phyloP scores from a whole-genome alignment of 2,113 vertebrate species.

The Lonchura striata region DNA sequence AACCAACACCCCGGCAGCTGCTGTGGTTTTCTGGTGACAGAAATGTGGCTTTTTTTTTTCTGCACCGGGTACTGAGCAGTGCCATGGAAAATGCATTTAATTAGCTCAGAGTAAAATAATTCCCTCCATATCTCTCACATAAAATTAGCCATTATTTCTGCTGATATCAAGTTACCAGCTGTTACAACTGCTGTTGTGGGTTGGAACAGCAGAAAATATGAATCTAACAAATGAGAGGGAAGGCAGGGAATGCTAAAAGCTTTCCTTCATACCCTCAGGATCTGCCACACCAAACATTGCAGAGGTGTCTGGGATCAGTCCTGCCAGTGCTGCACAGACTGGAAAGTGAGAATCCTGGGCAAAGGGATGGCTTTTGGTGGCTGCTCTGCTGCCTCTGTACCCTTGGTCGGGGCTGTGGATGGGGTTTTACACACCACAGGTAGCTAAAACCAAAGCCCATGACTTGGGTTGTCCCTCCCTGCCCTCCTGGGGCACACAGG shows the following conservation, averaged over 20 bases:
- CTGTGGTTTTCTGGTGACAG: background rate
- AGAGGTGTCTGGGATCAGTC: background rate
- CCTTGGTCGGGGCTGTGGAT: background rate
- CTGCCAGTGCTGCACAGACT: background rate
- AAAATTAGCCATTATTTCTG: conserved; percentile 23
- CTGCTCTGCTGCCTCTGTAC: background rate
- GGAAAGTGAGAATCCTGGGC: background rate
- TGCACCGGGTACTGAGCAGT: background rate
- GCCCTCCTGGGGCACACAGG: background rate
- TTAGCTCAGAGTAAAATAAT: background rate
- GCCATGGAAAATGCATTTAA: background rate
- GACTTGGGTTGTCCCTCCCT: background rate
- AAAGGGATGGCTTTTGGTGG: background rate
- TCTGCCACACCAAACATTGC: background rate
- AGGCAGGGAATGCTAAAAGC: background rate
- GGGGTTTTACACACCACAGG: background rate
- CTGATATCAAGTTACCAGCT: background rate
- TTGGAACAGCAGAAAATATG: background rate
- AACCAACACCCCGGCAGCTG: background rate
- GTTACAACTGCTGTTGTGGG: background rate
- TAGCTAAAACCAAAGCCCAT: background rate
- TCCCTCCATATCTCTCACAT: background rate
- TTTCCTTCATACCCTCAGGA: background rate
- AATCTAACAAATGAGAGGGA: background rate
- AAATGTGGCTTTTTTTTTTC: background rate